Conservation (phyloP, 2,888 invertebrate genomes). For the Athrips mouffetella region DNA sequence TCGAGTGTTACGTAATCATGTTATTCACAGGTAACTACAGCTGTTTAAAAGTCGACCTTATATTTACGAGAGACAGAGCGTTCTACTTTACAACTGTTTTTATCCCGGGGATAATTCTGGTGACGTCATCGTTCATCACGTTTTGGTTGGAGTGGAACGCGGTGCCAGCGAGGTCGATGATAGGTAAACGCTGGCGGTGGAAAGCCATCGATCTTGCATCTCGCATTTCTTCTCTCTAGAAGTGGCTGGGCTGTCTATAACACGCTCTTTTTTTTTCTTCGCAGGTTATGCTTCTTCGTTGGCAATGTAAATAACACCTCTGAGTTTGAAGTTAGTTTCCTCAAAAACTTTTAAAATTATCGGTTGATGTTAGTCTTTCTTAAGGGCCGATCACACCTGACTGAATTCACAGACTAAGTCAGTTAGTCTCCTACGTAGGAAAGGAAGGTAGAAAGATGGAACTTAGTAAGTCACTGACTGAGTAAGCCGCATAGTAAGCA, state of each 20-base stretch:
- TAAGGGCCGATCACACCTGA: no score
- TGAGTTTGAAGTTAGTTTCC: conserved; percentile 5
- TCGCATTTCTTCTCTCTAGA: conserved; percentile 55
- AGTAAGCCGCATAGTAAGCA: no score
- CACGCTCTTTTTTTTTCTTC: conserved; percentile 58
- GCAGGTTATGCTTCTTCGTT: conserved; percentile 57
- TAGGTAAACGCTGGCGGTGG: conserved; percentile 79
- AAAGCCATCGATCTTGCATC: conserved; percentile 64
- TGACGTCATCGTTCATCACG: conserved; percentile 91
- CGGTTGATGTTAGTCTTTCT: no score
- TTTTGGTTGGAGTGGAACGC: conserved; percentile 96
- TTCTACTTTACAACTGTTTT: conserved; percentile 95
- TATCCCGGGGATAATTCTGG: conserved; percentile 93
- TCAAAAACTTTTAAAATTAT: no score
- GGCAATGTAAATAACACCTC: conserved; percentile 43
- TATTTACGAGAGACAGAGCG: conserved; percentile 92
- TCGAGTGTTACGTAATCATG: conserved; percentile 53
- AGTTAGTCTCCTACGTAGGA: no score
- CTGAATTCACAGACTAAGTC: no score
- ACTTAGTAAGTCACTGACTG: no score
- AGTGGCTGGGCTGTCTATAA: conserved; percentile 65
- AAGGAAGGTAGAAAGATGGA: no score
- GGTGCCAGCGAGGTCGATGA: conserved; percentile 93
- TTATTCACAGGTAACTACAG: conserved; percentile 89
- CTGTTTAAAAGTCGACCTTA: conserved; percentile 91